Percentiles rank a stretch among this genome's conserved stretches.
Conservation (phyloP, 1,140 invertebrate species). For the Eupristina koningsbergeri region DNA sequence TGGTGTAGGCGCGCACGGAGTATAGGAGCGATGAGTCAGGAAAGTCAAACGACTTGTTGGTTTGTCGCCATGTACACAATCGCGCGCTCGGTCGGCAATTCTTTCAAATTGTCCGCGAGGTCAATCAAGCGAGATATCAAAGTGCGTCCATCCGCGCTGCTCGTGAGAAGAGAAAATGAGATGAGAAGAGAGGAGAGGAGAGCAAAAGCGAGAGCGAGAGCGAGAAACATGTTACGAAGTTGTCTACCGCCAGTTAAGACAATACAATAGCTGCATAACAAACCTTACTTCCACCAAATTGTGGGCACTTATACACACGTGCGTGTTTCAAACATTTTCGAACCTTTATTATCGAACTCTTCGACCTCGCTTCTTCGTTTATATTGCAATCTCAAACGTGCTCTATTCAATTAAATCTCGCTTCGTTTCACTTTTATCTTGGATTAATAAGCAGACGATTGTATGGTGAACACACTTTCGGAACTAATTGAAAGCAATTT, state of each 20-base stretch:
- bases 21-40: not conserved
- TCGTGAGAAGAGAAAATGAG: slow-evolving; percentile 50
- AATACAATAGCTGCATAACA: slow-evolving; percentile 39
- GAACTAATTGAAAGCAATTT: not conserved
- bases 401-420: not conserved
- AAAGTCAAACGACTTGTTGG: not conserved
- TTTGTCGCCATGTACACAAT: slow-evolving; percentile 17
- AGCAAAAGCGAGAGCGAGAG: slow-evolving; percentile 43
- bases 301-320: not conserved
- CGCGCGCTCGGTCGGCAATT: slow-evolving; percentile 25
- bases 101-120: slow-evolving; percentile 54
- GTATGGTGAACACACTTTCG: not conserved
- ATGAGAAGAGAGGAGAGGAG: too few relatives aligned
- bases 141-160: slow-evolving; percentile 46
- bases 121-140: slow-evolving; percentile 53
- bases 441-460: not conserved
- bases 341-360: not conserved
- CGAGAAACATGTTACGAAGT: not conserved
- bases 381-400: not conserved
- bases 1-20: not conserved
- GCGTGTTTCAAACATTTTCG: not conserved
- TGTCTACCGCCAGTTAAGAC: not conserved
- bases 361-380: not conserved
- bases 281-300: slow-evolving; percentile 13
- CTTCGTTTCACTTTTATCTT: not conserved